Evolutionary conservation across 2,888 invertebrate species (phyloP).

Genomic region (Hydropsyche betteni): DNA sequence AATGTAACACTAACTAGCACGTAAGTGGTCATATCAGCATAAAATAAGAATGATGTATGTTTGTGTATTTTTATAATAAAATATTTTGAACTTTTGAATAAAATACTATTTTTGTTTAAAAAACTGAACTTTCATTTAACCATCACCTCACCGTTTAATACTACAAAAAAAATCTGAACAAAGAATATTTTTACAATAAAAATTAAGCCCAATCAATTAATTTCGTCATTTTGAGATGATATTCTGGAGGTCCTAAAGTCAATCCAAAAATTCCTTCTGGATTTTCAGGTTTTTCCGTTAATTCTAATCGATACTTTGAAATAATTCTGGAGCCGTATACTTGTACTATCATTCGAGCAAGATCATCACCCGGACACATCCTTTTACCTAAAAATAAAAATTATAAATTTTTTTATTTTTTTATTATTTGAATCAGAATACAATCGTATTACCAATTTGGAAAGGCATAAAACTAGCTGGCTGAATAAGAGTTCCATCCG

Average conservation of each 20-base stretch:
- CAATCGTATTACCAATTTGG: constrained; percentile 72
- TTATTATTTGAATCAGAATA: not conserved
- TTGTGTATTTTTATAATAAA: constrained; percentile 33
- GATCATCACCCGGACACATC: constrained; percentile 86
- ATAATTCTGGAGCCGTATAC: constrained; percentile 72
- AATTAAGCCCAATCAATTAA: constrained; percentile 4
- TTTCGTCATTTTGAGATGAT: constrained; percentile 57
- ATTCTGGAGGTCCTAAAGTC: constrained; percentile 74
- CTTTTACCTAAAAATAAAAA: constrained; percentile 72
- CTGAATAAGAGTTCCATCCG: constrained; percentile 69
- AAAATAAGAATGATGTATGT: constrained; percentile 17
- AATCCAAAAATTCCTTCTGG: constrained; percentile 79
- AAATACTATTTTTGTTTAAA: constrained; percentile 17
- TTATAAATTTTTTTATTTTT: not conserved
- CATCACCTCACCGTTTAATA: not conserved
- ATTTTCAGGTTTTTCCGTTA: constrained; percentile 61
- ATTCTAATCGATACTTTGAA: constrained; percentile 63
- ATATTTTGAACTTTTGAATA: constrained; percentile 29
- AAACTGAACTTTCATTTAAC: constrained; percentile 17
- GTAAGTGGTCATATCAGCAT: constrained; percentile 16
- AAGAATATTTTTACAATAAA: not conserved
- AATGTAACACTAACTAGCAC: constrained; percentile 22
- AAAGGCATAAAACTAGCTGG: constrained; percentile 82
- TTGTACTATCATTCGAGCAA: constrained; percentile 76
- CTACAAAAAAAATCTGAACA: constrained; percentile 8